Base-by-base conservation (phyloP, 53 echinoderm and acorn worm genomes). In the Mesocentrotus franciscanus region DNA sequence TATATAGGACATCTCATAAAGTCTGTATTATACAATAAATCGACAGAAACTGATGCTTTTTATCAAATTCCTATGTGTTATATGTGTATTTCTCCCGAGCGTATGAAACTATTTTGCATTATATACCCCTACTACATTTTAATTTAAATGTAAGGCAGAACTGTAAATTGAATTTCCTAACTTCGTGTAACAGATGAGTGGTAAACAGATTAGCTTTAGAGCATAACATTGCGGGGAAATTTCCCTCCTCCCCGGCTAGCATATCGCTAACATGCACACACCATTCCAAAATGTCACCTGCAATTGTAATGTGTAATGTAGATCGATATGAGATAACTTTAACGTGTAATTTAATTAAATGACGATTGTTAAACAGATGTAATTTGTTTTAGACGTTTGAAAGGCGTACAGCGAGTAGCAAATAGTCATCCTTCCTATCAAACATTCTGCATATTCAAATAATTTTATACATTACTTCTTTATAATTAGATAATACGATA, bases 181-280 rank as follows among this genome's bases (percentile, higher is more conserved):
- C 10, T n/a, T 27, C 29, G 29, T 72, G 72, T 72, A 72, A 27
- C 27, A n/a, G 29, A 72, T 42, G 36, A 81, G 7, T 33, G 22
- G 81, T 36, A 22, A 81, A 81, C 34, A 15, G 81, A 81, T 81
- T 81, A 81, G 18, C 81, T 17, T 81, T 42, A 9, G 81, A 39
- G 42, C 81, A 42, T 9, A 81, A 27, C 36, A 81, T 81, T 39
- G 81, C 81, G 17, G 36, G 42, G 1, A 42, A 39, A 18, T 20
- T 42, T 81, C 20, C 81, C 81, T 81, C 81, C 81, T 81, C 81
- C 81, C 36, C 20, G 42, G 81, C 81, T 39, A 42, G 42, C 81
- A 36, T 81, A 36, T 81, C 17, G 8, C 39, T 81, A 33, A 81
- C 81, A 81, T 42, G 39, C 39, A 81, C 33, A 18, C 81, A 39